Evolutionary conservation across 1,140 invertebrate genomes (phyloP), one percentile per base, ranked within the genome.

Genomic region (Ceratitis capitata): DNA sequence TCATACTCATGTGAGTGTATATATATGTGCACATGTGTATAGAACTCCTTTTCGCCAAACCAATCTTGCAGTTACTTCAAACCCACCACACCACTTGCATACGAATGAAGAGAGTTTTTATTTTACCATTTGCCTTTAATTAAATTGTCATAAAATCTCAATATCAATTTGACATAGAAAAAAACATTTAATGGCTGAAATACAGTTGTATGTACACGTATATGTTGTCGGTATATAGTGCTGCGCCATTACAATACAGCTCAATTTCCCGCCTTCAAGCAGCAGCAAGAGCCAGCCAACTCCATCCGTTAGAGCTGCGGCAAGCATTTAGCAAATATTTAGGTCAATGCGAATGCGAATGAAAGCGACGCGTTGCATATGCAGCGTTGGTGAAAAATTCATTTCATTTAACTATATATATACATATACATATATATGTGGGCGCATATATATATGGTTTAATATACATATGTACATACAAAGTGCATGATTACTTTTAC

Each of bases 141-240:
- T 78, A 78, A 78, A 78, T 78, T 78, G 69, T 78, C 69, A 78
- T 78, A 78, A 78, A 78, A 78, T 78, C 69, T 78, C 69, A 45
- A 78, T 78, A 45, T 78, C 69, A 78, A 78, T 78, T 78, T 78
- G 69, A 35, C 69, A 47, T 78, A 78, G 45, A 78, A 78, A n/a
- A n/a, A n/a, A n/a, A n/a, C n/a, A 78, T 45, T 6, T 23, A 78
- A 78, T 39, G 69, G n/a, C 39, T 56, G 51, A 56, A 56, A 23
- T n/a, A 6, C 51, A n/a, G n/a, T n/a, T n/a, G n/a, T n/a, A n/a
- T n/a, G n/a, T n/a, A n/a, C n/a, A n/a, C n/a, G n/a, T n/a, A n/a
- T n/a, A n/a, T n/a, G n/a, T n/a, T n/a, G n/a, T n/a, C n/a, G n/a
- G n/a, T n/a, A n/a, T n/a, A n/a, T 35, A 78, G n/a, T 32, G n/a